Evolutionary conservation across 1,140 invertebrate genomes (phyloP).

Genomic region (Penaeus indicus): DNA sequence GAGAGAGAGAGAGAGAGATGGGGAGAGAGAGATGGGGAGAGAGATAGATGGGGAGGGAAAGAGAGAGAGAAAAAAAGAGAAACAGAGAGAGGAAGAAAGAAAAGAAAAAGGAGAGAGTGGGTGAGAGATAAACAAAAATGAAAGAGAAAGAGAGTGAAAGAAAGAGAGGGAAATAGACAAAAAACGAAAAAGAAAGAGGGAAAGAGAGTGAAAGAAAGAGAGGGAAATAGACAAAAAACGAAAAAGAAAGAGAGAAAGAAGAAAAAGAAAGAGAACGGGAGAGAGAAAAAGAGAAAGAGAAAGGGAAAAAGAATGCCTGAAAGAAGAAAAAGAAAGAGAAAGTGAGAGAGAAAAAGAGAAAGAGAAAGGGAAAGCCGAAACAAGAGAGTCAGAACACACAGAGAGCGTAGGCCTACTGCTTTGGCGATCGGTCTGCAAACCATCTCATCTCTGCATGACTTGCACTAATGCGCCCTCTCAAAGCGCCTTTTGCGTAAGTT

Average conservation of each 20-base stretch:
- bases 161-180: slow-evolving; percentile 31
- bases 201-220: not conserved
- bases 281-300: slow-evolving; percentile 4
- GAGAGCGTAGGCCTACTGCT: too few relatives aligned
- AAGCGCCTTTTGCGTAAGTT: too few relatives aligned
- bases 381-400: too few relatives aligned
- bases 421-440: too few relatives aligned
- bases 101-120: not conserved
- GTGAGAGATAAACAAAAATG: not conserved
- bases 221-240: not conserved
- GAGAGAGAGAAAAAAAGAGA: not conserved
- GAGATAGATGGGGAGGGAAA: not conserved
- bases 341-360: too few relatives aligned
- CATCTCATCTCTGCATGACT: too few relatives aligned
- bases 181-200: not conserved
- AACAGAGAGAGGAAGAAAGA: not conserved
- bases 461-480: too few relatives aligned
- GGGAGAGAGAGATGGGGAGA: not conserved
- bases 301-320: not conserved
- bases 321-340: not conserved
- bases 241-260: not conserved
- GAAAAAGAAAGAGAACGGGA: not conserved
- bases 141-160: slow-evolving; percentile 2
- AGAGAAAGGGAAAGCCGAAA: too few relatives aligned
- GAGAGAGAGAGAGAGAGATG: not conserved